These are phyloP conservation scores for Lepidonotus clava DNA, from an alignment of 2,888 invertebrate genomes.

Conservation along the genomic window DNA sequence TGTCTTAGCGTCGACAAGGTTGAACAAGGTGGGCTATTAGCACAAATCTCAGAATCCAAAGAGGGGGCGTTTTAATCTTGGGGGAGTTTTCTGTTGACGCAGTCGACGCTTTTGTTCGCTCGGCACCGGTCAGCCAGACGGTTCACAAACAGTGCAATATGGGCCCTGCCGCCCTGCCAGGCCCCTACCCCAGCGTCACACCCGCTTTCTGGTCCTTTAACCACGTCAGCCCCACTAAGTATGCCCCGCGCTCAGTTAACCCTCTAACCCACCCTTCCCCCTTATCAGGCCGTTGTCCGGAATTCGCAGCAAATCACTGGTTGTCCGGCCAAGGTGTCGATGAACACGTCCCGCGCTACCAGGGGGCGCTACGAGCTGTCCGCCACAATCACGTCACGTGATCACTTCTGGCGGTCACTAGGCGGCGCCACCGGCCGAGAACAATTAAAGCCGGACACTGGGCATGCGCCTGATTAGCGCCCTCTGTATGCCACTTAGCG, in stretches of 20 bases:
- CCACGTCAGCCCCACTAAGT: background rate
- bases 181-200: background rate
- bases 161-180: background rate
- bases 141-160: background rate
- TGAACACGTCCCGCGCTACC: constrained; percentile 29
- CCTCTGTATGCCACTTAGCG: constrained; percentile 29
- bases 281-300: background rate
- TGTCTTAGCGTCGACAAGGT: too few species aligned
- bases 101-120: background rate
- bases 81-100: background rate
- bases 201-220: background rate
- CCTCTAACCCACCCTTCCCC: background rate
- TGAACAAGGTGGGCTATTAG: too few species aligned
- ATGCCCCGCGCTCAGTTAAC: background rate
- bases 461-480: constrained; percentile 51
- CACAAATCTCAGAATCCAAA: too few species aligned
- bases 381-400: constrained; percentile 7
- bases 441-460: constrained; percentile 46
- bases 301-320: background rate
- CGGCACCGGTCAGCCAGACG: background rate
- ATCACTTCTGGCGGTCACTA: background rate
- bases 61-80: background rate
- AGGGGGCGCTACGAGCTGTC: constrained; percentile 27
- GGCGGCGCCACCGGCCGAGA: constrained; percentile 39
- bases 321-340: constrained; percentile 39